Conservation (phyloP, 2,113 vertebrate species). For the Loxodonta africana region DNA sequence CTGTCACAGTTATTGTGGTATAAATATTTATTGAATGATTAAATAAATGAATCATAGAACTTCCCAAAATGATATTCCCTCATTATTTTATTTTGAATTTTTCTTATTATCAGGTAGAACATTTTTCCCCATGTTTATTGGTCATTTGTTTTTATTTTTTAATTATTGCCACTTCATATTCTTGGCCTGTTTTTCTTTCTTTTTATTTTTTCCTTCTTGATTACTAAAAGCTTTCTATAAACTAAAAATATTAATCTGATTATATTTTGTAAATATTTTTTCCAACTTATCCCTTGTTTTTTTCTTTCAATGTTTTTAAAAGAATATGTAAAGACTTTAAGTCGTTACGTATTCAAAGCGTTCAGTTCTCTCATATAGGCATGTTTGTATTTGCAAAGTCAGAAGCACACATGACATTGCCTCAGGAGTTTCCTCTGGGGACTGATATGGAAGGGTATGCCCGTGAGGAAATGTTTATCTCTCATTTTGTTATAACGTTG, state of each 20-base stretch:
- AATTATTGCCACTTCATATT: background rate
- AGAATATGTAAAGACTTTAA: background rate
- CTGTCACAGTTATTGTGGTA: background rate
- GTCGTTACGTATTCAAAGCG: background rate
- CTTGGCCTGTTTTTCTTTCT: background rate
- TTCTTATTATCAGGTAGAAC: background rate
- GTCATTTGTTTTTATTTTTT: background rate
- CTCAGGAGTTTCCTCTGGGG: background rate
- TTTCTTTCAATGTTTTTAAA: background rate
- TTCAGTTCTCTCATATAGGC: background rate
- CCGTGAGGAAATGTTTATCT: background rate
- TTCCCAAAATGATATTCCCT: background rate
- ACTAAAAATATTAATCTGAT: background rate
- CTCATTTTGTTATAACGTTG: background rate
- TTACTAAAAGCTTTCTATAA: no score
- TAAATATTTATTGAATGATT: background rate
- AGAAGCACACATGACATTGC: background rate
- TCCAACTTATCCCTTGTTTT: background rate
- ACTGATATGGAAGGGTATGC: background rate
- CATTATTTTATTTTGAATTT: background rate
- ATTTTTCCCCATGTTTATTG: background rate
- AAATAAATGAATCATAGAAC: background rate
- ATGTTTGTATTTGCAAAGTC: background rate
- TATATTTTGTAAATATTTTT: background rate
- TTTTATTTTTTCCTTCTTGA: no score